Conservation (phyloP, 92 coral and sea anemone species). For the Epizoanthus ramosus region DNA sequence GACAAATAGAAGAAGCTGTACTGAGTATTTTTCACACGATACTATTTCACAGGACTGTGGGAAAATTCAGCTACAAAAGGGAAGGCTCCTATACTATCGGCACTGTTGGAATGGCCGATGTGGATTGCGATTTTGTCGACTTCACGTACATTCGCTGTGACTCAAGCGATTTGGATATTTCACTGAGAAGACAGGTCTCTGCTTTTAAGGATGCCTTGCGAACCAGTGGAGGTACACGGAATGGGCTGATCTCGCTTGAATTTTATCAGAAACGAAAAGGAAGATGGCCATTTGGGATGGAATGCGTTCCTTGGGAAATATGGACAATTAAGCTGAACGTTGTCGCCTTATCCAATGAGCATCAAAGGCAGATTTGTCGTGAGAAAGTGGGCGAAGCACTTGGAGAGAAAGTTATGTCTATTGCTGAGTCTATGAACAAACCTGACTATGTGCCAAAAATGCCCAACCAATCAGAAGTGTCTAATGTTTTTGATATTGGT, state of each 20-base stretch:
- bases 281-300: conserved; percentile 96
- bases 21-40: conserved; percentile 91
- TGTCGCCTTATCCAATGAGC: conserved; percentile 77
- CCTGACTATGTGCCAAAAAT: conserved; percentile 95
- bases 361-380: conserved; percentile 91
- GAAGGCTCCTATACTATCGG: conserved; percentile 98
- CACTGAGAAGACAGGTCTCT: conserved; percentile 76
- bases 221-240: conserved; percentile 70
- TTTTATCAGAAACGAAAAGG: conserved; percentile 93
- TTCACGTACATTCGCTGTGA: conserved; percentile 93
- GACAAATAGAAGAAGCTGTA: conserved; percentile 92
- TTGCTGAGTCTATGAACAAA: conserved; percentile 94
- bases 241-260: conserved; percentile 86
- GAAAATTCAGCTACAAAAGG: conserved; percentile 88
- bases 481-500: conserved; percentile 90
- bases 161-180: conserved; percentile 76
- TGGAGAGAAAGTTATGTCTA: conserved; percentile 86
- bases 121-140: conserved; percentile 91
- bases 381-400: conserved; percentile 94
- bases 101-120: conserved; percentile 89
- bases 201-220: conserved; percentile 88
- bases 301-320: conserved; percentile 95
- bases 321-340: conserved; percentile 90
- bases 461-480: conserved; percentile 91
- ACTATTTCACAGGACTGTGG: conserved; percentile 92